These are phyloP conservation scores for Scleropages formosus DNA, from an alignment of 2,797 vertebrate genomes.

Conservation along the genomic window DNA sequence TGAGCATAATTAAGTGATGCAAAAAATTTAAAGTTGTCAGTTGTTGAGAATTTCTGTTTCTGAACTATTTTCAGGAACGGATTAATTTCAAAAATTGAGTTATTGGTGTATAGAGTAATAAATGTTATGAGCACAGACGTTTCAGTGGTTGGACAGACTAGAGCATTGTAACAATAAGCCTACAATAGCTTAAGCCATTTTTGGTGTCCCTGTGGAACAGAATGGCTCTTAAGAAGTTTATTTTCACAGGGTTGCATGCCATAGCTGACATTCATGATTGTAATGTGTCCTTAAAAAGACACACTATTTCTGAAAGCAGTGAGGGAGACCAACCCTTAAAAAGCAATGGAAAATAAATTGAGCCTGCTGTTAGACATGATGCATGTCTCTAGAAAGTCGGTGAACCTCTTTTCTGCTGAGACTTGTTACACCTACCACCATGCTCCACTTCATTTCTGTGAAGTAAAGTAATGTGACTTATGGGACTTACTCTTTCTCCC, in stretches of 20 bases:
- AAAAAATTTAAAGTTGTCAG: too few species aligned
- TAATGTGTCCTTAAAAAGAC: not conserved
- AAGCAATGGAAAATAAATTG: not conserved
- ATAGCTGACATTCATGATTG: slow-evolving; percentile 15
- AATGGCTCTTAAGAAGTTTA: slow-evolving; percentile 4
- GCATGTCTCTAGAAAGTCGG: not conserved
- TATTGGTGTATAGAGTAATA: not conserved
- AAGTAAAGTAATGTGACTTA: not conserved
- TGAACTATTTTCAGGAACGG: too few species aligned
- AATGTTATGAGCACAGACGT: slow-evolving; percentile 4
- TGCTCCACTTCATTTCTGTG: not conserved
- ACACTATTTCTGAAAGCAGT: slow-evolving; percentile 6
- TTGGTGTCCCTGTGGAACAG: not conserved
- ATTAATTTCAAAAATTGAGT: too few species aligned
- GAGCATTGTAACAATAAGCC: not conserved
- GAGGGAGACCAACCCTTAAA: not conserved
- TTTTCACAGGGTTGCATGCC: slow-evolving; percentile 5
- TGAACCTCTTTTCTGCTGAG: not conserved
- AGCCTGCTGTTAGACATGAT: not conserved
- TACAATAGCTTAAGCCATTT: slow-evolving; percentile 1
- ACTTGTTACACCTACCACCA: not conserved
- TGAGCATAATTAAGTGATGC: too few species aligned
- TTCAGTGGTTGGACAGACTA: not conserved
- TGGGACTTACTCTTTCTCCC: slow-evolving; percentile 83
- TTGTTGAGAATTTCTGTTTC: too few species aligned